Conservation (phyloP, 1,140 invertebrate species). For the Aphaenogaster floridana region DNA sequence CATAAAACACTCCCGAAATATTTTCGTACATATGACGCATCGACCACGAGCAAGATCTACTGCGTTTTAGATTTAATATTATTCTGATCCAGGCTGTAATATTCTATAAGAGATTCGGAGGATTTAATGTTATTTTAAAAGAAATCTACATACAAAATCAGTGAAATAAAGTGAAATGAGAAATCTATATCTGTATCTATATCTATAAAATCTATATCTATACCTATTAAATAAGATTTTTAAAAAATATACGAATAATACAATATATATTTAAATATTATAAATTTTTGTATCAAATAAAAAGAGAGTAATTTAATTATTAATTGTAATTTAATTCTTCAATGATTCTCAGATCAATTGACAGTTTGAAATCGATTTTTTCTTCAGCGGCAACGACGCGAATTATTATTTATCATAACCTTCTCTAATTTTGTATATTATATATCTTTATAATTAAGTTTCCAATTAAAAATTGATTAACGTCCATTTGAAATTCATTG, state of each 20-base stretch:
- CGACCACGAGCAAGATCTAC: neutral
- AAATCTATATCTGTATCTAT: neutral
- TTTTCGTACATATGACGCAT: neutral
- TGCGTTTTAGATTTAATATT: neutral
- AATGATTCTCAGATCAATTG: neutral
- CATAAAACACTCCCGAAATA: constrained; percentile 41
- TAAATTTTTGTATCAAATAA: neutral
- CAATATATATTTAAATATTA: neutral
- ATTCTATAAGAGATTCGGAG: neutral
- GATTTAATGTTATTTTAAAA: neutral
- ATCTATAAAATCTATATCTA: neutral
- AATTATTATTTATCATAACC: neutral
- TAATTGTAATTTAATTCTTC: neutral
- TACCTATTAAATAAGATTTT: neutral
- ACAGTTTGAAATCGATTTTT: neutral
- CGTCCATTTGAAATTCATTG: neutral
- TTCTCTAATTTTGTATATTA: neutral
- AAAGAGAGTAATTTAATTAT: constrained; percentile 12
- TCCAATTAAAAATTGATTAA: neutral
- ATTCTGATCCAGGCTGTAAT: neutral
- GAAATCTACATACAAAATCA: neutral
- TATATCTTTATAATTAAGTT: neutral
- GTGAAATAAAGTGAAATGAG: neutral
- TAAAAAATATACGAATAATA: neutral
- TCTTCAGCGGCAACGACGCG: too few relatives aligned